A percentile compares a stretch with the other conserved stretches of the same genome.
Conservation (phyloP, 2,888 invertebrate genomes). For the Tenthredo amoena region DNA sequence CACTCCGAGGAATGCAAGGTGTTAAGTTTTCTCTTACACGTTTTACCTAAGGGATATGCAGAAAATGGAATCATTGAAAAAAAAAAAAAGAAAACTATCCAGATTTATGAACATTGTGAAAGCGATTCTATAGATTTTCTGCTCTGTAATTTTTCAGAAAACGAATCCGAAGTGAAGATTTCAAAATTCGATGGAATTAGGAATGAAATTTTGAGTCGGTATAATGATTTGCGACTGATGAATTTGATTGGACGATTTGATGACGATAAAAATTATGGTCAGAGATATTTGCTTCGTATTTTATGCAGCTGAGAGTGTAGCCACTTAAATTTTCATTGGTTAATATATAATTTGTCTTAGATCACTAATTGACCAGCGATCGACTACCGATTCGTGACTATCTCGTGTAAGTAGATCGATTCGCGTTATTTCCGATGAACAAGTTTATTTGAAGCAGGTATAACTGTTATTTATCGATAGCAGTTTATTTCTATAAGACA, state of each 20-base stretch:
- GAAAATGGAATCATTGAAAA: neutral
- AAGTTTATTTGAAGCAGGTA: constrained; percentile 18
- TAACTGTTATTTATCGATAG: constrained; percentile 38
- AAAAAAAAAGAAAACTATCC: neutral
- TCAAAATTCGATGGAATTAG: too few species aligned
- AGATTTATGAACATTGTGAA: neutral
- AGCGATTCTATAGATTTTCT: neutral
- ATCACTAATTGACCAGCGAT: neutral
- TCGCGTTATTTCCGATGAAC: constrained; percentile 28
- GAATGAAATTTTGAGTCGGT: too few species aligned
- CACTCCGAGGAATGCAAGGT: constrained; percentile 16
- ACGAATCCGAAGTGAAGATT: neutral
- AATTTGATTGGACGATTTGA: neutral
- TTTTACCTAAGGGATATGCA: neutral
- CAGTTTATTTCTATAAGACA: constrained; percentile 25
- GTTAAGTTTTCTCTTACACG: neutral
- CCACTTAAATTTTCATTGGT: neutral
- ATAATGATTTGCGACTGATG: neutral
- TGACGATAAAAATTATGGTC: neutral
- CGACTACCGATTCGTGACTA: constrained; percentile 25
- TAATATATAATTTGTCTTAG: neutral
- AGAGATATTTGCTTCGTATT: neutral
- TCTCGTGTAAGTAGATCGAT: constrained; percentile 15
- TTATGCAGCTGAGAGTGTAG: neutral
- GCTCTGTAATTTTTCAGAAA: neutral